Percentiles rank a stretch among this genome's conserved stretches.
Conservation (phyloP, 2,797 vertebrate genomes). For the Luscinia megarhynchos region DNA sequence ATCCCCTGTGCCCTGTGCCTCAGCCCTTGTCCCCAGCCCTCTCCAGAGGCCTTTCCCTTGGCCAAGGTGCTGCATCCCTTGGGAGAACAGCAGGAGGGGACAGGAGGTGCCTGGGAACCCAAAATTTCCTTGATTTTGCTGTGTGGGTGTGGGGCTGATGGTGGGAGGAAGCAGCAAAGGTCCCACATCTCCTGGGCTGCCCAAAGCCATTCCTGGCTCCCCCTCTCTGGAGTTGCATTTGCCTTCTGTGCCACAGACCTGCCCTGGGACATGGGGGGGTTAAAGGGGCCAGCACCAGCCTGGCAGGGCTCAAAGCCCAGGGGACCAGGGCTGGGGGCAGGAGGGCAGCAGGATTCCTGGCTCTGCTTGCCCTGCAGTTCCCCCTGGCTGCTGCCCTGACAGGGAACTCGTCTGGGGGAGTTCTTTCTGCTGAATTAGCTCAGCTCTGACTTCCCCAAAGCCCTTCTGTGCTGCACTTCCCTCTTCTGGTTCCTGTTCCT, state of each 20-base stretch:
- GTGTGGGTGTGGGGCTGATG: neutral
- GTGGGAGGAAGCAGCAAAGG: too few species aligned
- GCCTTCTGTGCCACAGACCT: neutral
- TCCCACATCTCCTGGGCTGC: neutral
- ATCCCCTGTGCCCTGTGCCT: neutral
- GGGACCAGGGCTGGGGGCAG: too few species aligned
- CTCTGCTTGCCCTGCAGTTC: neutral
- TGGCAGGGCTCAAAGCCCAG: neutral
- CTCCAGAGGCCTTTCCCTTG: neutral
- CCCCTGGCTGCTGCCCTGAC: neutral
- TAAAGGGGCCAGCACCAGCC: accelerated
- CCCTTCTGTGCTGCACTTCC: neutral
- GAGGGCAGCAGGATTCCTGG: neutral
- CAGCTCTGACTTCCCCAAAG: neutral
- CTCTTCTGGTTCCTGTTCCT: neutral
- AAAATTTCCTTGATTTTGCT: neutral
- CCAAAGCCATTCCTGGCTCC: neutral
- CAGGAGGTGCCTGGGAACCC: neutral
- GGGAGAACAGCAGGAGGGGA: neutral
- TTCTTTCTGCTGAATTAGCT: neutral
- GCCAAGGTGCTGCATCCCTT: neutral
- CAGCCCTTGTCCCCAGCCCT: accelerated
- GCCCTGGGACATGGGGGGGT: accelerated
- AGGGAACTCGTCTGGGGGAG: neutral
- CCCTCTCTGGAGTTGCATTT: neutral